These are phyloP conservation scores for Oryzias curvinotus DNA, from an alignment of 2,113 vertebrate species.

Conservation along the genomic window DNA sequence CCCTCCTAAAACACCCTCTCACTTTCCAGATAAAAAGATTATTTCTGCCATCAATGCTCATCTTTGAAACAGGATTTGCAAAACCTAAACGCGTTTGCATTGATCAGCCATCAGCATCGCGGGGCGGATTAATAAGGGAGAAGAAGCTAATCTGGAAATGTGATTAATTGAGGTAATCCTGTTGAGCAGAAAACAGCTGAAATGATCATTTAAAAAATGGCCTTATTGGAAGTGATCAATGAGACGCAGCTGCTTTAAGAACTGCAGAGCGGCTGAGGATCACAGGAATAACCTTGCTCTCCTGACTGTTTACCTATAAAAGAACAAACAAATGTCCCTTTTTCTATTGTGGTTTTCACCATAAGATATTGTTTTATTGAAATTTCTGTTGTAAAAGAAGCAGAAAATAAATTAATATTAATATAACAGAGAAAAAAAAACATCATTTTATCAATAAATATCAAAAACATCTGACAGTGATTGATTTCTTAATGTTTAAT, in stretches of 20 bases:
- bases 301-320: too few relatives aligned
- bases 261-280: not conserved
- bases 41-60: constrained; percentile 75
- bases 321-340: too few relatives aligned
- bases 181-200: constrained; percentile 78
- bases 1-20: not conserved
- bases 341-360: too few relatives aligned
- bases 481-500: too few relatives aligned
- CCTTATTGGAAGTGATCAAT: constrained; percentile 65
- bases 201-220: constrained; percentile 79
- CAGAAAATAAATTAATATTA: too few relatives aligned
- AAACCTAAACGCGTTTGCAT: constrained; percentile 87
- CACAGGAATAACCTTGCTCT: too few relatives aligned
- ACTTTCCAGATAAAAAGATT: constrained; percentile 58
- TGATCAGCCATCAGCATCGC: constrained; percentile 77
- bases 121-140: constrained; percentile 82
- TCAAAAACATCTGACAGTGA: too few relatives aligned
- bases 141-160: constrained; percentile 87
- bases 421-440: too few relatives aligned
- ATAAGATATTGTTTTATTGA: too few relatives aligned
- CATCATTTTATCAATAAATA: too few relatives aligned
- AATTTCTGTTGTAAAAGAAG: too few relatives aligned
- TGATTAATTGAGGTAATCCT: constrained; percentile 89
- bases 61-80: constrained; percentile 86
- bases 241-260: constrained; percentile 28